These are phyloP conservation scores for Sarcophaga peregrina DNA, from an alignment of 1,140 invertebrate species.

Conservation along the genomic window DNA sequence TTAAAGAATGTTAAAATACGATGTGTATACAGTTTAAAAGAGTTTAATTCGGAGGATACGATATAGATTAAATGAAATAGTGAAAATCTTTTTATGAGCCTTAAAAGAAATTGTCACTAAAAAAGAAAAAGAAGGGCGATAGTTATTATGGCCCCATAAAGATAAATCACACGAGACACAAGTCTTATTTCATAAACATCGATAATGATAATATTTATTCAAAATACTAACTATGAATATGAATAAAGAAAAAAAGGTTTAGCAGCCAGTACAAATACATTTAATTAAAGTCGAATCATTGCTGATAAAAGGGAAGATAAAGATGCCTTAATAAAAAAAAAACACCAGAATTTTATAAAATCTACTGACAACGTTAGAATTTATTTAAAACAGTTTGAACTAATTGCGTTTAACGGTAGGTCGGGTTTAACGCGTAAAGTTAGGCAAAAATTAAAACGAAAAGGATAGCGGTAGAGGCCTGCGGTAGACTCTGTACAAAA, in stretches of 20 bases:
- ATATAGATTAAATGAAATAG: no score
- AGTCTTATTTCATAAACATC: background rate
- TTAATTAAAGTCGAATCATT: constrained; percentile 5
- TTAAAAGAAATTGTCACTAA: no score
- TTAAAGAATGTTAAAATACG: no score
- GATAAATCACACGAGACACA: constrained; percentile 12
- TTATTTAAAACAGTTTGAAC: background rate
- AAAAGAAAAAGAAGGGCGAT: background rate
- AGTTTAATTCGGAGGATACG: no score
- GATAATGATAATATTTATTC: constrained; percentile 8
- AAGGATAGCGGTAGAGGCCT: background rate
- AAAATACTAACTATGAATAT: background rate
- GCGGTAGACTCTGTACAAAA: background rate
- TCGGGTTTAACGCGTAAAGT: background rate
- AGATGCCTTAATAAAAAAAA: background rate
- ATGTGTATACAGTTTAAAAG: no score
- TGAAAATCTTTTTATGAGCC: no score
- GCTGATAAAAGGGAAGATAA: background rate
- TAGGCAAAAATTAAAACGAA: background rate
- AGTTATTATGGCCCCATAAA: background rate
- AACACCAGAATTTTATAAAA: background rate
- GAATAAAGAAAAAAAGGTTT: no score
- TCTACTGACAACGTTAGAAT: background rate
- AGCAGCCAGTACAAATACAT: background rate
- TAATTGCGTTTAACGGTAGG: background rate